phyloP scores from a whole-genome alignment of 2,888 invertebrate species.

The Rotaria macrura region DNA sequence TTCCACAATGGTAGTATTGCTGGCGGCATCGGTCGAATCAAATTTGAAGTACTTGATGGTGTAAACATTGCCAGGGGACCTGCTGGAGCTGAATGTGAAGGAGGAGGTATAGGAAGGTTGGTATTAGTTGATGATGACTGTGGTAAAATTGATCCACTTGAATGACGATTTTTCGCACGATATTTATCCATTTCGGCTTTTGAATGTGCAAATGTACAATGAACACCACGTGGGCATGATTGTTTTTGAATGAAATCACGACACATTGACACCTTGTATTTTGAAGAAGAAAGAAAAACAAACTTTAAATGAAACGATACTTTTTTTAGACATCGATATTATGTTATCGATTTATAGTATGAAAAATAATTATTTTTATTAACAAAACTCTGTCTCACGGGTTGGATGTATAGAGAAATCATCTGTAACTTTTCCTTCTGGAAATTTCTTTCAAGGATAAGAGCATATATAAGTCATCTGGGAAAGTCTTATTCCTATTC shows the following conservation, averaged over 20 bases:
- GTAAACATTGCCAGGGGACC: neutral
- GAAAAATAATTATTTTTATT: too few species aligned
- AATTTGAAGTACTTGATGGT: neutral
- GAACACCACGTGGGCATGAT: neutral
- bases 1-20: neutral
- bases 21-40: neutral
- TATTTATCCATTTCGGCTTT: conserved; percentile 1
- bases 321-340: too few species aligned
- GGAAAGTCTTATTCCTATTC: too few species aligned
- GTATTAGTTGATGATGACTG: neutral
- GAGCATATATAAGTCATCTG: too few species aligned
- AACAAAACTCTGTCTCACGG: too few species aligned
- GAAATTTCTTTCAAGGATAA: too few species aligned
- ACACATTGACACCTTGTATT: conserved; percentile 6
- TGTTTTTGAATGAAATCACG: neutral
- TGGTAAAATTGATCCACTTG: neutral
- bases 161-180: neutral
- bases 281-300: too few species aligned
- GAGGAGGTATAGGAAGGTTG: too few species aligned
- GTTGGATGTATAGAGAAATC: too few species aligned
- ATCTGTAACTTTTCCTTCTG: too few species aligned
- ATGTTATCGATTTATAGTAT: too few species aligned
- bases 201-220: conserved; percentile 17
- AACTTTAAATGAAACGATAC: too few species aligned
- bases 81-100: neutral